phyloP scores from a whole-genome alignment of 2,113 vertebrate species.

The Gila orcuttii region DNA sequence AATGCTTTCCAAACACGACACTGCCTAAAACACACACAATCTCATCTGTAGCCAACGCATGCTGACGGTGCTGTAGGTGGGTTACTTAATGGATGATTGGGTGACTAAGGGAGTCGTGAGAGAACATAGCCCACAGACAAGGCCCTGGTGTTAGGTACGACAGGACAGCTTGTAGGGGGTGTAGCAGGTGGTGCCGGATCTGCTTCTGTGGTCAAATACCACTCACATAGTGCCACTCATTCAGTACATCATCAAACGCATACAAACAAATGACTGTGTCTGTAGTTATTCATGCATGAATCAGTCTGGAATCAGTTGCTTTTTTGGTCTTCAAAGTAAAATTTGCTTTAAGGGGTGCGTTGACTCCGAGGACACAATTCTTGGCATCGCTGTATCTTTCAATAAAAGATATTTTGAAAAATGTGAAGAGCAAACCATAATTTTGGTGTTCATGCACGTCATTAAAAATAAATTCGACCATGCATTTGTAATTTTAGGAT shows the following conservation, averaged over 20 bases:
- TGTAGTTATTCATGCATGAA: background rate
- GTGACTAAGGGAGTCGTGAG: slow-evolving; percentile 58
- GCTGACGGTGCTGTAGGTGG: slow-evolving; percentile 48
- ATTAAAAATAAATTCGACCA: no score
- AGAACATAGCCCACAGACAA: slow-evolving; percentile 38
- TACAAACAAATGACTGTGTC: slow-evolving; percentile 21
- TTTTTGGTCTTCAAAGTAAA: background rate
- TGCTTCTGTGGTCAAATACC: slow-evolving; percentile 13
- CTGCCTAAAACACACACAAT: background rate
- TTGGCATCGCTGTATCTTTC: no score
- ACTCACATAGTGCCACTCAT: slow-evolving; percentile 26
- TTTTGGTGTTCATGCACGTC: no score
- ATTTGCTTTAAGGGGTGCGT: no score
- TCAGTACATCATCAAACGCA: slow-evolving; percentile 22
- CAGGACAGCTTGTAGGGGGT: slow-evolving; percentile 46
- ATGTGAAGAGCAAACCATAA: no score
- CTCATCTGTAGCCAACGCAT: slow-evolving; percentile 34
- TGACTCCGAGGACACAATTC: no score
- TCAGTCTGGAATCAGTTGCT: background rate
- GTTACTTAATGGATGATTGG: slow-evolving; percentile 39
- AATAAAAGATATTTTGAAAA: no score
- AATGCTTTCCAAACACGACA: slow-evolving; percentile 32
- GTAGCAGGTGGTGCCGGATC: slow-evolving; percentile 49
- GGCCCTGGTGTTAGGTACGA: slow-evolving; percentile 23
- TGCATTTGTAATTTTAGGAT: no score